Base-by-base conservation (phyloP, 2,113 vertebrate genomes). In the Scopus umbretta region DNA sequence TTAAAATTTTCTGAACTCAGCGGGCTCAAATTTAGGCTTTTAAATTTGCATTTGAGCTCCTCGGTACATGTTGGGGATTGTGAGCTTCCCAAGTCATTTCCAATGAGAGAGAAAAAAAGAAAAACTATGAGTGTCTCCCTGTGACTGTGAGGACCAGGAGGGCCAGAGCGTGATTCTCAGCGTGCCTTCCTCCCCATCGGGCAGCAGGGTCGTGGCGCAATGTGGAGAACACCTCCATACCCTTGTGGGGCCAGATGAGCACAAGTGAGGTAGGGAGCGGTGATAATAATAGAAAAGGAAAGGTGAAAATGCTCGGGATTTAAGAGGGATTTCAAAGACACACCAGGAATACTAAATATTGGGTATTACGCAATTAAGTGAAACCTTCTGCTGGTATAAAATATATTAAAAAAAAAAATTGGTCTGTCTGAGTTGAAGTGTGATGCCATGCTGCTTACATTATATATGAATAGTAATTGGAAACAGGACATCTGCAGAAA, bases 401-500 rank as follows among this genome's bases (percentile, higher is more conserved):
- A 85, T 75, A 73, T 65, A 80, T 94, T 70, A 50, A 52, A 76
- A 73, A 76, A 73, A 63, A 83, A 71, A 59, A 49, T 65, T 0
- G 0, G 47, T 53, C 65, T 79, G 74, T 72, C 70, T 93, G 87
- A 95, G 79, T 50, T 83, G 79, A 94, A 97, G 94, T 94, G 89
- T 90, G 92, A 96, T 96, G 94, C 84, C 94, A 95, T 95, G 95
- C 95, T 96, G 92, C 74, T 96, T 90, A 53, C 70, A 88, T 92
- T 97, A 96, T 94, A 74, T 90, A 97, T 83, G 91, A 95, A 91
- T 70, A 91, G 94, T 95, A 97, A 93, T 95, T 97, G 93, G 91
- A 96, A 97, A 95, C 95, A 97, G 95, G 91, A 93, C 95, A 95
- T 95, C 93, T 95, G 95, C 96, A 97, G 91, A 97, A 96, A 95